Base-by-base conservation (phyloP, 2,113 vertebrate species). In the Psilopsiagon aurifrons region DNA sequence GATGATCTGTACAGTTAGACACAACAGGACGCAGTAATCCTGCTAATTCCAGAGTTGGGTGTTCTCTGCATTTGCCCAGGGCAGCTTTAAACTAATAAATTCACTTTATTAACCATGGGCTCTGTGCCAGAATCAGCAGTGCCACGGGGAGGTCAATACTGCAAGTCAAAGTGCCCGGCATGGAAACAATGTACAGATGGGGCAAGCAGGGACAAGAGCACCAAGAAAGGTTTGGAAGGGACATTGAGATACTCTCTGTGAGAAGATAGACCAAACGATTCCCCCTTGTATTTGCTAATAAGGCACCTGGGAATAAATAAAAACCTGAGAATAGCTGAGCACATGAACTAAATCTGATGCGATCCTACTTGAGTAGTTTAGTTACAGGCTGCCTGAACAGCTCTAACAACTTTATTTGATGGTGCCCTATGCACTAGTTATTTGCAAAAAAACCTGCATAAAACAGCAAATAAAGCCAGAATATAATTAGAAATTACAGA, bases 161-260 rank as follows among this genome's bases (percentile, higher is more conserved):
- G 39, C 1, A 17, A 43, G 17, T 29, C 71, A 15, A 69, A 62
- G 63, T 66, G 59, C 70, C 28, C n/a, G 25, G 6, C 29, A 41
- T 3, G 35, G 52, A 70, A 87, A 60, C 9, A 67, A 4, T 0
- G 0, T 4, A 19, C 17, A 47, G 33, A 47, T 3, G 5, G 66
- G 23, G 44, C 49, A 15, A 43, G 37, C 1, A 23, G 37, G 13
- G 66, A 19, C 35, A 57, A 44, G 0, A 76, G 23, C 73, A 74
- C 33, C 11, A 6, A 22, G 27, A 28, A 46, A 55, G 1, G 1
- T 33, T 11, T 47, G 49, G 27, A 54, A 43, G 23, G 3, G 1
- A 24, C 64, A 29, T 27, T 1, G 3, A 66, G 47, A 11, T 25
- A 33, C 9, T 60, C 24, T 77, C 77, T 70, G 29, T 29, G 6